Percentiles rank a stretch among this genome's conserved stretches.
These are phyloP conservation scores for Petroica traversi DNA, from an alignment of 2,113 vertebrate genomes.

Conservation along the genomic window DNA sequence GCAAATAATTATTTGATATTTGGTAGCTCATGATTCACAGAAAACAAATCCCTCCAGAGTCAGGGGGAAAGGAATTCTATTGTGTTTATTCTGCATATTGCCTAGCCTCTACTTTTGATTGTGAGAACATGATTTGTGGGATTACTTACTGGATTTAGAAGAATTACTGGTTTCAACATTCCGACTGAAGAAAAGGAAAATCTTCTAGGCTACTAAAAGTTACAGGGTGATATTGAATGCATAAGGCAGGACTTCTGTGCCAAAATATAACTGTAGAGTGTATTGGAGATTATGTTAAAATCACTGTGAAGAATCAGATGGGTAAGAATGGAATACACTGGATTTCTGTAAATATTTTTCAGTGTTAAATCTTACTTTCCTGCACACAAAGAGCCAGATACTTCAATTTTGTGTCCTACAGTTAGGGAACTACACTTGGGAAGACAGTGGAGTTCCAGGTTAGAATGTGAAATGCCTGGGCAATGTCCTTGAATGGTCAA, in stretches of 20 bases:
- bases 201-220: not conserved
- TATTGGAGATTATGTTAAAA: not conserved
- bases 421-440: not conserved
- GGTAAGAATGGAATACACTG: not conserved
- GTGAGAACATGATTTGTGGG: not conserved
- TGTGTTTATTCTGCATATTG: not conserved
- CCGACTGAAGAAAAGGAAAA: not conserved
- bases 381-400: not conserved
- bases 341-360: not conserved
- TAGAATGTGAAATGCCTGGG: not conserved
- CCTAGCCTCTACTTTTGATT: not conserved
- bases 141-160: conserved; percentile 21
- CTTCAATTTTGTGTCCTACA: not conserved
- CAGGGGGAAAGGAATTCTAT: not conserved
- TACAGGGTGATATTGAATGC: not conserved
- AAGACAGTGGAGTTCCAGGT: not conserved
- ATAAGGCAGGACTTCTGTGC: not conserved
- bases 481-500: not conserved
- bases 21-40: not conserved
- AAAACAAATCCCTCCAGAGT: conserved; percentile 6
- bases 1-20: conserved; percentile 30
- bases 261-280: not conserved
- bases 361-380: not conserved
- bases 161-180: not conserved
- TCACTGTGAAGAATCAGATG: not conserved